These are phyloP conservation scores for Leucophenga maculata DNA, from an alignment of 2,888 invertebrate genomes.

Conservation along the genomic window DNA sequence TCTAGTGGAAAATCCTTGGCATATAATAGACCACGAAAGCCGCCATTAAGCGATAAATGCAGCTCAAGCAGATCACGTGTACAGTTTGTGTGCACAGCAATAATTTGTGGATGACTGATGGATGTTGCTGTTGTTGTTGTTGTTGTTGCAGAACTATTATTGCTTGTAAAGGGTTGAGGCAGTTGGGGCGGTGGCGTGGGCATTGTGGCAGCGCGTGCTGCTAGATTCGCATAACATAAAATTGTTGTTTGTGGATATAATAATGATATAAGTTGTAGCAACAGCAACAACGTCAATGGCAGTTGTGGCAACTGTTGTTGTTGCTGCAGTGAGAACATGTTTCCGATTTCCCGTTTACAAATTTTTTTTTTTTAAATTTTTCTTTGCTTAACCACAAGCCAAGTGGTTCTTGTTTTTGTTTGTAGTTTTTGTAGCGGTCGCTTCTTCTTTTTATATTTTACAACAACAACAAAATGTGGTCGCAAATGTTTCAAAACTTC, in stretches of 20 bases:
- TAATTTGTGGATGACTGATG: constrained; percentile 66
- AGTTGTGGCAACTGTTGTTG: background rate
- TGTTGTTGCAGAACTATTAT: constrained; percentile 22
- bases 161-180: background rate
- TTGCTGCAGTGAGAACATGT: constrained; percentile 16
- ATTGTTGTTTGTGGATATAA: background rate
- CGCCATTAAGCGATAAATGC: constrained; percentile 74
- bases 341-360: constrained; percentile 11
- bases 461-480: background rate
- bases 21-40: constrained; percentile 81
- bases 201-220: background rate
- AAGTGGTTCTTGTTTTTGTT: background rate
- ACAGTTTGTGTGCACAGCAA: constrained; percentile 77
- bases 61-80: constrained; percentile 78
- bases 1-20: constrained; percentile 84
- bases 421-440: background rate
- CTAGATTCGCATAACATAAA: constrained; percentile 13
- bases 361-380: background rate
- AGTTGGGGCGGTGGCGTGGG: too few species aligned
- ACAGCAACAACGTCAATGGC: background rate
- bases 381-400: background rate
- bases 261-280: background rate
- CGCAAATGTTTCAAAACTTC: background rate
- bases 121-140: constrained; percentile 24
- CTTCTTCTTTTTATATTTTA: background rate